Evolutionary conservation across 2,888 invertebrate genomes (phyloP).

Genomic region (Baronia brevicornis): DNA sequence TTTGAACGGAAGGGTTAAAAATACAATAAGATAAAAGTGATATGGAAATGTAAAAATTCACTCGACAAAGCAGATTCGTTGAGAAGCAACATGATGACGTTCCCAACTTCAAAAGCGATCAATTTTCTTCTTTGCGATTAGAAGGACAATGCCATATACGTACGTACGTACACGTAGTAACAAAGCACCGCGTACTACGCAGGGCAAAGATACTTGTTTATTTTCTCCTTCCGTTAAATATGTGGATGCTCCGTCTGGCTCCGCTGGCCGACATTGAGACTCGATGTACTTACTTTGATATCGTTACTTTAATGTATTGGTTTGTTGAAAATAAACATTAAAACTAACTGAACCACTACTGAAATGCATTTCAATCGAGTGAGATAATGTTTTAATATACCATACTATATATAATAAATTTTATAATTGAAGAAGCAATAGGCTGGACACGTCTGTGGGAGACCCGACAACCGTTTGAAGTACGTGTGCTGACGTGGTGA

Average conservation of each 20-base stretch:
- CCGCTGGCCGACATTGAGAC: conserved; percentile 8
- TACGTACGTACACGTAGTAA: no score
- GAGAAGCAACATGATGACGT: conserved; percentile 5
- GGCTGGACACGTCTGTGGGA: no score
- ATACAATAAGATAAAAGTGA: no score
- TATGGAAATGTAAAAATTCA: no score
- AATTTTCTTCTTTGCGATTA: conserved; percentile 12
- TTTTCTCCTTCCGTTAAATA: conserved; percentile 8
- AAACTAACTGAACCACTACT: neutral
- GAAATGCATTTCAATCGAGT: no score
- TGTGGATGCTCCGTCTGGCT: conserved; percentile 7
- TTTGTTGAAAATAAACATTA: conserved; percentile 11
- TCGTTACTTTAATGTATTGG: conserved; percentile 13
- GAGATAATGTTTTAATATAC: no score
- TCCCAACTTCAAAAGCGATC: conserved; percentile 5
- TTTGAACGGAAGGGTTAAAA: no score
- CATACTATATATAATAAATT: no score
- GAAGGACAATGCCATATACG: conserved; percentile 4
- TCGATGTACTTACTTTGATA: conserved; percentile 10
- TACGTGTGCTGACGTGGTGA: no score
- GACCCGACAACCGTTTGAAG: no score
- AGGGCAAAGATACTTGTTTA: conserved; percentile 10
- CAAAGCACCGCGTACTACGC: conserved; percentile 8
- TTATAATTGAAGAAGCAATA: no score
- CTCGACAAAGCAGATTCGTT: conserved; percentile 4